These are phyloP conservation scores for Danionella cerebrum DNA, from an alignment of 2,113 vertebrate genomes.

Conservation along the genomic window DNA sequence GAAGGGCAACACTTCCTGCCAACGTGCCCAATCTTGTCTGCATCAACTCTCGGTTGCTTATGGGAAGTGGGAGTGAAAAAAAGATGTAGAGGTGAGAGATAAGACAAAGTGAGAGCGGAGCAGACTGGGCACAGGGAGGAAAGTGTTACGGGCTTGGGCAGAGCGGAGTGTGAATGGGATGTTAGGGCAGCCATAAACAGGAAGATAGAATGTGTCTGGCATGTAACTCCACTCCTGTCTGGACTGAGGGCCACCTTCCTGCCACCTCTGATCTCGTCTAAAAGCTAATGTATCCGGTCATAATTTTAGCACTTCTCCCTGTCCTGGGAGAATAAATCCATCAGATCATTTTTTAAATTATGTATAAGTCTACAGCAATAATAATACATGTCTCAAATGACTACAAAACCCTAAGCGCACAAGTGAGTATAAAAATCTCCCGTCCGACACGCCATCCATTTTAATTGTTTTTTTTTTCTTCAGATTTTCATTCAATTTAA, in stretches of 20 bases:
- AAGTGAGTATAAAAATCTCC: too few species aligned
- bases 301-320: conserved; percentile 31
- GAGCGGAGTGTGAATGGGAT: conserved; percentile 1
- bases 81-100: neutral
- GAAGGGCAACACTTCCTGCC: conserved; percentile 23
- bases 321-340: neutral
- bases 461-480: too few species aligned
- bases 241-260: conserved; percentile 29
- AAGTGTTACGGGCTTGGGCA: conserved; percentile 21
- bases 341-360: neutral
- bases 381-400: too few species aligned
- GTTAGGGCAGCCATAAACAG: conserved; percentile 18
- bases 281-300: conserved; percentile 21
- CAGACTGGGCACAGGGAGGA: neutral
- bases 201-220: conserved; percentile 8
- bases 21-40: conserved; percentile 33
- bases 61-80: conserved; percentile 22
- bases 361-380: neutral
- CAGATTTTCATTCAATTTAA: too few species aligned
- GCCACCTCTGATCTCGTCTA: neutral
- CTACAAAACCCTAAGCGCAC: too few species aligned
- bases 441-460: too few species aligned
- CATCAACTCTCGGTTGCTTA: conserved; percentile 19
- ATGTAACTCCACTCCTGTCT: conserved; percentile 20
- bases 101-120: neutral